These are phyloP conservation scores for Xestobium rufovillosum DNA, from an alignment of 2,888 invertebrate genomes.

Conservation along the genomic window DNA sequence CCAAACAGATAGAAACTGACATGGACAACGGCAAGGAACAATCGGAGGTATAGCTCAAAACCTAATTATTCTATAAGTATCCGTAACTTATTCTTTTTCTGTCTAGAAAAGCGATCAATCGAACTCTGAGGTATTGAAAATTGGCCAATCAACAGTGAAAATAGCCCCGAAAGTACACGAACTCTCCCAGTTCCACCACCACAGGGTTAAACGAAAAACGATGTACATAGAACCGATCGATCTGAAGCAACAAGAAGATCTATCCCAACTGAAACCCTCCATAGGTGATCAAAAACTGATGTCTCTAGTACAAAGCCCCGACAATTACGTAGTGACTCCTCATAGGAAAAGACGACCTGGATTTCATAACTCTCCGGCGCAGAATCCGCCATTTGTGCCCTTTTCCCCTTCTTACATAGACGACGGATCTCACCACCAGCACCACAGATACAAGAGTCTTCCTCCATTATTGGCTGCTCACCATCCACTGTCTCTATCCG, in stretches of 20 bases:
- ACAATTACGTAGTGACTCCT: conserved; percentile 79
- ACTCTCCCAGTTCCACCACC: conserved; percentile 41
- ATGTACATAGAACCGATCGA: conserved; percentile 62
- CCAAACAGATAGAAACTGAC: conserved; percentile 52
- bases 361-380: conserved; percentile 80
- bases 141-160: conserved; percentile 54
- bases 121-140: conserved; percentile 47
- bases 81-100: not conserved
- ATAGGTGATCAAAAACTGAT: conserved; percentile 57
- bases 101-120: conserved; percentile 34
- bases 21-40: conserved; percentile 46
- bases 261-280: conserved; percentile 57
- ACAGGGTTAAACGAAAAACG: conserved; percentile 52
- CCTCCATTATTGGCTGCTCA: conserved; percentile 53
- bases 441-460: conserved; percentile 52
- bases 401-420: conserved; percentile 70
- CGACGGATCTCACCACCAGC: conserved; percentile 56
- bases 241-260: conserved; percentile 63
- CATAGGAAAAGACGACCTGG: conserved; percentile 80
- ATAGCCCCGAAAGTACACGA: conserved; percentile 55
- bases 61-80: not conserved
- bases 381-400: conserved; percentile 80
- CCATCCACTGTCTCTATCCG: conserved; percentile 64
- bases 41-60: conserved; percentile 9
- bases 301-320: conserved; percentile 64